These are phyloP conservation scores for Tridacna crocea DNA, from an alignment of 2,888 invertebrate species.

Conservation along the genomic window DNA sequence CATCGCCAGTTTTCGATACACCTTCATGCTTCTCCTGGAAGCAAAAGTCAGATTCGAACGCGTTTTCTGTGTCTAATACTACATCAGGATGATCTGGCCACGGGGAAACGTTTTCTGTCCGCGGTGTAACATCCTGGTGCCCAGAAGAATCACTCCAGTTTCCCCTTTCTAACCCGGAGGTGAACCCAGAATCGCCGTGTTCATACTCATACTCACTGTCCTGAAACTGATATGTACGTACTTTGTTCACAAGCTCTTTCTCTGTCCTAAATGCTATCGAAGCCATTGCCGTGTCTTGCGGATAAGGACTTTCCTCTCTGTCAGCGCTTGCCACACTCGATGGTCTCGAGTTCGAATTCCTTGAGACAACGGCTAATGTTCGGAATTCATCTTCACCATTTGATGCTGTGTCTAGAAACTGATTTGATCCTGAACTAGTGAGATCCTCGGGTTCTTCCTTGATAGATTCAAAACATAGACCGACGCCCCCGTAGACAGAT, in stretches of 20 bases:
- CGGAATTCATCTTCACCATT: constrained; percentile 62
- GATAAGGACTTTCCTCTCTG: constrained; percentile 54
- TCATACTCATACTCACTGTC: constrained; percentile 38
- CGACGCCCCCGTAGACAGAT: constrained; percentile 62
- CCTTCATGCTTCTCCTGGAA: neutral
- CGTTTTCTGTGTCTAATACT: constrained; percentile 36
- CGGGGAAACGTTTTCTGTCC: constrained; percentile 45
- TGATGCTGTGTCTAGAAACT: constrained; percentile 43
- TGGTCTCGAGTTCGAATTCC: constrained; percentile 53
- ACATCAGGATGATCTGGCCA: constrained; percentile 60
- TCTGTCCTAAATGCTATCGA: neutral
- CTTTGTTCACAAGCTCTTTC: neutral
- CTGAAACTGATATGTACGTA: neutral
- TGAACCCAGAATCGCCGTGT: constrained; percentile 57
- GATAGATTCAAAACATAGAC: constrained; percentile 73
- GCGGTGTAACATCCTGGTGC: constrained; percentile 42
- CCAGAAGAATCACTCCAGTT: constrained; percentile 51
- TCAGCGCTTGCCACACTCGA: constrained; percentile 58
- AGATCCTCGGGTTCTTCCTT: constrained; percentile 73
- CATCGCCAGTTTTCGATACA: neutral
- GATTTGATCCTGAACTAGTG: constrained; percentile 61
- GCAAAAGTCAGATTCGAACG: constrained; percentile 68
- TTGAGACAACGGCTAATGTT: constrained; percentile 68
- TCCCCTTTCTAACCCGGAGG: constrained; percentile 48
- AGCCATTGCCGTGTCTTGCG: neutral